Base-by-base conservation (phyloP, 2,888 invertebrate genomes). In the Lasioglossum marginatum region DNA sequence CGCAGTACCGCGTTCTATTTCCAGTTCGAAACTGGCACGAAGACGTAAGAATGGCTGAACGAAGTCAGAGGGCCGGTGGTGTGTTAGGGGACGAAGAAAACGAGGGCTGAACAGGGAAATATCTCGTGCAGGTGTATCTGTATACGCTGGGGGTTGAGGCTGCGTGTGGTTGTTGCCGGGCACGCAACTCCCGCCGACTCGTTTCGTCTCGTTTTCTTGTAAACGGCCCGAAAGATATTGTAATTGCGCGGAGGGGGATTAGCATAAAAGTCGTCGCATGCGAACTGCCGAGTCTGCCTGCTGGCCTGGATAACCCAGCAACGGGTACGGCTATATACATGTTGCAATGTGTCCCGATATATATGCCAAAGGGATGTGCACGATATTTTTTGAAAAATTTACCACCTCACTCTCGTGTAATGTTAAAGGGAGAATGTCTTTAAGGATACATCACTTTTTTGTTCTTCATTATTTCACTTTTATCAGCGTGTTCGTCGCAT, bases 191-290 rank as follows among this genome's bases (percentile, higher is more conserved):
- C 37, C 70, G 31, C 60, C 60, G 27, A 14, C 60, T n/a, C 27
- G 57, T 57, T 73, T 37, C 57, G 57, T 72, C 60, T 60, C 77
- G 60, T 76, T 75, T 82, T 85, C 89, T 84, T 72, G 81, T 79
- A 85, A 80, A 82, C 82, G 79, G 16, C 63, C 43, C 48, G 75
- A 89, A 85, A 73, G 77, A 83, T 88, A 86, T 87, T 89, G 81
- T 84, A 90, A 89, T 87, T 80, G 83, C 57, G 14, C 43, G 37
- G 68, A 5, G 19, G 68, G 68, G 14, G 34, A 90, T 90, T 90
- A 89, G 79, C 89, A 89, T 89, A 80, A 89, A 88, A 76, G 73
- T 81, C 48, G 81, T 85, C 82, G 81, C 86, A 82, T 87, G 89
- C 81, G 70, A 81, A 52, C 48, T 52, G 48, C 48, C 48, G 23